Conservation (phyloP, 2,797 vertebrate species). For the Enteromius argenteus region DNA sequence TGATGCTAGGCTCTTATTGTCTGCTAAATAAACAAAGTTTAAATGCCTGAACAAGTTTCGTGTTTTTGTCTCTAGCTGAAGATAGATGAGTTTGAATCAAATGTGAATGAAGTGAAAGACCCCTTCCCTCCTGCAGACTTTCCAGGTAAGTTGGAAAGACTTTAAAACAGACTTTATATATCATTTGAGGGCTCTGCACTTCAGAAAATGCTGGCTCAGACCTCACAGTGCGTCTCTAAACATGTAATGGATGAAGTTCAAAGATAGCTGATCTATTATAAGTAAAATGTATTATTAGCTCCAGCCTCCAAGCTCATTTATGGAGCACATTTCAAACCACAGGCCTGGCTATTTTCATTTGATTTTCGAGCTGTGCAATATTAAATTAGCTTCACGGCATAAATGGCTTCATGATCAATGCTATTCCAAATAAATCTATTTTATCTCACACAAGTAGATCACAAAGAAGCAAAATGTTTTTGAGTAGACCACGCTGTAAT, state of each 20-base stretch:
- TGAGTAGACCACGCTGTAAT: background rate
- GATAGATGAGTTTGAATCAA: slow-evolving; percentile 97
- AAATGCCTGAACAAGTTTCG: slow-evolving; percentile 4
- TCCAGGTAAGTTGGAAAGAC: slow-evolving; percentile 82
- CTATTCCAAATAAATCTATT: background rate
- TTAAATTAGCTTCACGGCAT: background rate
- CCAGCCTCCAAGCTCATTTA: slow-evolving; percentile 60
- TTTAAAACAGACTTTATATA: background rate
- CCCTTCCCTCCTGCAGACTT: slow-evolving; percentile 98
- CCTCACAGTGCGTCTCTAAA: slow-evolving; percentile 11
- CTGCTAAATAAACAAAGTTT: background rate
- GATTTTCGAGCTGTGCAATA: background rate
- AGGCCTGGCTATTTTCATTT: slow-evolving; percentile 7
- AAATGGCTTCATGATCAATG: background rate
- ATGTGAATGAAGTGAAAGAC: slow-evolving; percentile 97
- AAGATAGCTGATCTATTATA: slow-evolving; percentile 56
- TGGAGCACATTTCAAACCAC: slow-evolving; percentile 60
- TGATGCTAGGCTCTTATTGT: background rate
- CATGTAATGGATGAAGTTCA: slow-evolving; percentile 32
- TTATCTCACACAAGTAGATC: background rate
- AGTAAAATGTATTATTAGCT: slow-evolving; percentile 72
- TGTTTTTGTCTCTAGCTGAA: slow-evolving; percentile 83
- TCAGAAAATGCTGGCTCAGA: slow-evolving; percentile 15
- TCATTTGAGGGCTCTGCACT: background rate
- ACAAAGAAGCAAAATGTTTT: background rate